Percentiles rank a stretch among this genome's conserved stretches.
These are phyloP conservation scores for Dendronephthya gigantea DNA, from an alignment of 64 coral and sea anemone species.

Conservation along the genomic window DNA sequence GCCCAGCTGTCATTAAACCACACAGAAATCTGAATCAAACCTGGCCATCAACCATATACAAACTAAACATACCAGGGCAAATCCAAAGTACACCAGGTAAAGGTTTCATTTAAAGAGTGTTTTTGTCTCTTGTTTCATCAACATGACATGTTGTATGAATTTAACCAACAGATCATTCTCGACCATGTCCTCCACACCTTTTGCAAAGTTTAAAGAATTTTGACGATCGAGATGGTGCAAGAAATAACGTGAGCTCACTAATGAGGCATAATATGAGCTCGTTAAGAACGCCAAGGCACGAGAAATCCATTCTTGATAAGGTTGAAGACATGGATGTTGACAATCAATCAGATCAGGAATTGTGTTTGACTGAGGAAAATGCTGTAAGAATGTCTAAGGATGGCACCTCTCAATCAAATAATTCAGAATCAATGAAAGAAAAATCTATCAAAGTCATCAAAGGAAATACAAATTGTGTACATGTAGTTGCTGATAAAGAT, in stretches of 20 bases:
- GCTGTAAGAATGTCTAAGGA: no score
- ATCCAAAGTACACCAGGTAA: no score
- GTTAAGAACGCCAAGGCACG: no score
- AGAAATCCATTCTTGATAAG: neutral
- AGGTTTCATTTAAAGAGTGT: no score
- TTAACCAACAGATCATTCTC: no score
- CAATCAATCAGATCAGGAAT: neutral
- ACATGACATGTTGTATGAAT: neutral
- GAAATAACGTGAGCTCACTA: neutral
- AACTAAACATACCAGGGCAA: neutral
- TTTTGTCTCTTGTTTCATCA: neutral
- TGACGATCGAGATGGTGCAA: neutral
- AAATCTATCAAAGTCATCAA: no score
- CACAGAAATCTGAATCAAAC: neutral
- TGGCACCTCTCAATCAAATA: no score
- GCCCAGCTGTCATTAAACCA: neutral
- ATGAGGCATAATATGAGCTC: neutral
- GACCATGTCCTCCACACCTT: no score
- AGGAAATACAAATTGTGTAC: no score
- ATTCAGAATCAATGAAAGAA: no score
- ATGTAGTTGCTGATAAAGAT: no score
- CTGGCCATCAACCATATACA: neutral
- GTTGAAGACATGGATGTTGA: constrained; percentile 1
- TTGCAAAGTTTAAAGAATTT: no score
- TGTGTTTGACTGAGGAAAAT: neutral